These are phyloP conservation scores for Sinhomidia bicolor DNA, from an alignment of 2,888 invertebrate genomes.

Conservation along the genomic window DNA sequence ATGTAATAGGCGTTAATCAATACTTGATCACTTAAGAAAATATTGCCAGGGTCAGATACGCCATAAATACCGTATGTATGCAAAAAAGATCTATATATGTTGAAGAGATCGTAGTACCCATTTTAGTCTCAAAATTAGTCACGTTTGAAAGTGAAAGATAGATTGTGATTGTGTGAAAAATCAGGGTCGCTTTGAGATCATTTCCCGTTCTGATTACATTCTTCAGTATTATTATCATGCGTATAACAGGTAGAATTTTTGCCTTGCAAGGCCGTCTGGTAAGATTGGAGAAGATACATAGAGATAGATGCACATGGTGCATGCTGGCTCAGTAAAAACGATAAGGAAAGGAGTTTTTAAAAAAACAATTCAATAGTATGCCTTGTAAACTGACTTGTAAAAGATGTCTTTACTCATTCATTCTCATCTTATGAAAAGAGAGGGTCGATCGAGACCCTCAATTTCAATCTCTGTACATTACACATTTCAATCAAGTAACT, in stretches of 20 bases:
- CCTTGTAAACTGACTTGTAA: too few relatives aligned
- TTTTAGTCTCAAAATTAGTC: slow-evolving; percentile 33
- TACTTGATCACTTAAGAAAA: slow-evolving; percentile 22
- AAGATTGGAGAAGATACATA: too few relatives aligned
- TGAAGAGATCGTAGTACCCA: background rate
- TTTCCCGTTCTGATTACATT: background rate
- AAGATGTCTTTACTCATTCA: too few relatives aligned
- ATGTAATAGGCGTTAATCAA: background rate
- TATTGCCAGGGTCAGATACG: slow-evolving; percentile 56
- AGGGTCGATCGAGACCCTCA: too few relatives aligned
- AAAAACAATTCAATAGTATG: too few relatives aligned
- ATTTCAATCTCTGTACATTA: too few relatives aligned
- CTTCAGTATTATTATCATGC: background rate
- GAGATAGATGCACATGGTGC: too few relatives aligned
- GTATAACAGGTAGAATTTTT: background rate
- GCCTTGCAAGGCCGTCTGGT: slow-evolving; percentile 56
- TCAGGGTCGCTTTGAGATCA: slow-evolving; percentile 29
- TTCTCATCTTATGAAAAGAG: too few relatives aligned
- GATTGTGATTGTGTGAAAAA: slow-evolving; percentile 4
- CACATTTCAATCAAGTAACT: too few relatives aligned
- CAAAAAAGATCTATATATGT: background rate
- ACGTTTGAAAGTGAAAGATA: slow-evolving; percentile 63
- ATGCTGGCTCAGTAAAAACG: too few relatives aligned
- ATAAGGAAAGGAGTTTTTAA: background rate
- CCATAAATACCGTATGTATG: slow-evolving; percentile 28